Base-by-base conservation (phyloP, 2,113 vertebrate species). In the Climacteris rufus region DNA sequence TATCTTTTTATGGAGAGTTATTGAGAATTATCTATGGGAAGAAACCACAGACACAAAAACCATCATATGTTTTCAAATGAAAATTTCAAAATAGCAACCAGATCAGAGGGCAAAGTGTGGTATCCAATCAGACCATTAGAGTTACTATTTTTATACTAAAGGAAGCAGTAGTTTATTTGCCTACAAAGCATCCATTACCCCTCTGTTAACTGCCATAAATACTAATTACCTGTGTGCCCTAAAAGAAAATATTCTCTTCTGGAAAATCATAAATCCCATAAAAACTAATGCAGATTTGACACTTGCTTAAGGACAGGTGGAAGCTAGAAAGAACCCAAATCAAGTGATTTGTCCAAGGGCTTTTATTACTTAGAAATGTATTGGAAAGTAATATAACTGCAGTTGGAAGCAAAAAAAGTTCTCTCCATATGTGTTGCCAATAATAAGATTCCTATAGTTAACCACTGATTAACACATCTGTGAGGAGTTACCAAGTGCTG, bases 221-320 rank as follows among this genome's bases (percentile, higher is more conserved):
- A 60, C 50, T 42, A 83, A 83, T 66, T 54, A 80, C 61, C 33
- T 10, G 4, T 4, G 1, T 39, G 9, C 24, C 61, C 66, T 63
- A 53, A 72, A 93, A 66, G 20, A 75, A 87, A 78, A 18, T 66
- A 54, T 37, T 79, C 9, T 72, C 82, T 52, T 35, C 18, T 83
- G 13, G 59, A 86, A 93, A 89, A 87, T 33, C 24, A 33, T 53
- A 93, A 61, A 30, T 89, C 15, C 14, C 16, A 64, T 74, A 22
- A 85, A 94, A 96, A 94, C 68, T 82, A 82, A 88, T 79, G 50
- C 25, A 78, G 61, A 89, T 71, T 90, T 95, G 94, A 91, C 74
- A 84, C 49, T 25, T 64, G 54, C 15, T 37, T 40, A 84, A 70
- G 52, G 64, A 77, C 64, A 93, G 70, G 69, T 90, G 85, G 82